Conservation (phyloP, 1,140 invertebrate genomes). For the Acromyrmex echinatior region DNA sequence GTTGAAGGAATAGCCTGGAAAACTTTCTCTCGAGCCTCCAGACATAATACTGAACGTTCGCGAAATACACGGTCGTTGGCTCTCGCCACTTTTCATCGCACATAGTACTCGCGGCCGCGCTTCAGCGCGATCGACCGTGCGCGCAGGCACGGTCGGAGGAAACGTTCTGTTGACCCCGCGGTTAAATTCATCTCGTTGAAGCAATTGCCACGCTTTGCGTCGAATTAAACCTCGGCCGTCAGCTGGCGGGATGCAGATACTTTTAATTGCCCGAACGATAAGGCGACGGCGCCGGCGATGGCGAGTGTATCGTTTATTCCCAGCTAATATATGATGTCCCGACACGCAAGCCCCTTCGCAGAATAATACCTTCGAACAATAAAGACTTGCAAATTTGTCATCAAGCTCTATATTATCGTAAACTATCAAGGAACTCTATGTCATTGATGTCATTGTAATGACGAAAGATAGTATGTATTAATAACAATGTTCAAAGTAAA, state of each 20-base stretch:
- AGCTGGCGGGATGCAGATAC: conserved; percentile 23
- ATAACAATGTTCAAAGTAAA: background rate
- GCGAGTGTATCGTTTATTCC: conserved; percentile 37
- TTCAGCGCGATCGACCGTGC: conserved; percentile 51
- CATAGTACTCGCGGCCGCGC: conserved; percentile 9
- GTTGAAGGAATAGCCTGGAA: background rate
- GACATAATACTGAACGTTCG: conserved; percentile 43
- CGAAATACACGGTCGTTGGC: conserved; percentile 62
- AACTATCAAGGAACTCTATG: background rate
- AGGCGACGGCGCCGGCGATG: conserved; percentile 14
- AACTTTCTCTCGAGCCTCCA: conserved; percentile 17
- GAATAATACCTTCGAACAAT: background rate
- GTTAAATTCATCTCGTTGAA: conserved; percentile 66
- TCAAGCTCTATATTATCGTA: background rate
- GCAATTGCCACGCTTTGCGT: conserved; percentile 62
- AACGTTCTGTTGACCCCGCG: conserved; percentile 58
- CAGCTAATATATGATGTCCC: conserved; percentile 2
- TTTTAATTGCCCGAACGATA: conserved; percentile 48
- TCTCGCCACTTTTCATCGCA: conserved; percentile 42
- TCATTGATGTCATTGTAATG: background rate
- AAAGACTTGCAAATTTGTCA: conserved; percentile 1
- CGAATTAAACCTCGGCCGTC: conserved; percentile 54
- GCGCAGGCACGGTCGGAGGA: conserved; percentile 31
- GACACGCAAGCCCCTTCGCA: conserved; percentile 13
- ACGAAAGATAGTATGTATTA: background rate